Evolutionary conservation across 2,888 invertebrate genomes (phyloP).

Genomic region (Torymus tubicola): DNA sequence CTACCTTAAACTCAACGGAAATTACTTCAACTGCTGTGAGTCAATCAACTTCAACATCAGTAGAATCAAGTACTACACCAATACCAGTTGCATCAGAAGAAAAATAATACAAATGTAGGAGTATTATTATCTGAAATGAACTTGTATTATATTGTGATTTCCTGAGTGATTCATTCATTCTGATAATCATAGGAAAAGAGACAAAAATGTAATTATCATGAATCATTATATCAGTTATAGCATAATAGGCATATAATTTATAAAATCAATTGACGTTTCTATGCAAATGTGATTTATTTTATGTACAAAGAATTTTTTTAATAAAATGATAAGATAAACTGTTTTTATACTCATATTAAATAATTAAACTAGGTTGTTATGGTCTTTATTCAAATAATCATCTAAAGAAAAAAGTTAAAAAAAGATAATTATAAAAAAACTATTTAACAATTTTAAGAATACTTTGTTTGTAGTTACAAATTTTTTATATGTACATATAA

Average conservation of each 20-base stretch:
- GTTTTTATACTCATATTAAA: no score
- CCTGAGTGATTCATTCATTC: not conserved
- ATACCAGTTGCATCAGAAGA: conserved; percentile 2
- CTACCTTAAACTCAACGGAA: not conserved
- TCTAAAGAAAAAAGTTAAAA: no score
- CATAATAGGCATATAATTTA: conserved; percentile 6
- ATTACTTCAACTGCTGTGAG: conserved; percentile 11
- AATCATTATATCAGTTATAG: conserved; percentile 1
- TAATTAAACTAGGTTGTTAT: no score
- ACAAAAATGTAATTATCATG: conserved; percentile 10
- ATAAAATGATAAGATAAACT: conserved; percentile 26
- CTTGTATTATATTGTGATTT: conserved; percentile 1
- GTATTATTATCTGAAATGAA: not conserved
- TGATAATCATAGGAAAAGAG: not conserved
- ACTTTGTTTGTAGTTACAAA: no score
- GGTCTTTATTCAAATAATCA: no score
- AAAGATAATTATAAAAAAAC: no score
- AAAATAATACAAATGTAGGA: conserved; percentile 12
- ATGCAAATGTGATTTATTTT: conserved; percentile 23
- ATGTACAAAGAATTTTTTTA: conserved; percentile 37
- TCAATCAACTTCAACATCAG: conserved; percentile 5
- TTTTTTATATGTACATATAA: no score
- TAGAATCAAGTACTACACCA: not conserved
- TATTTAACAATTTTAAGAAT: no score
- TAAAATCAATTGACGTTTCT: not conserved